Evolutionary conservation across 2,888 invertebrate genomes (phyloP).

Genomic region (Orthosia cruda): DNA sequence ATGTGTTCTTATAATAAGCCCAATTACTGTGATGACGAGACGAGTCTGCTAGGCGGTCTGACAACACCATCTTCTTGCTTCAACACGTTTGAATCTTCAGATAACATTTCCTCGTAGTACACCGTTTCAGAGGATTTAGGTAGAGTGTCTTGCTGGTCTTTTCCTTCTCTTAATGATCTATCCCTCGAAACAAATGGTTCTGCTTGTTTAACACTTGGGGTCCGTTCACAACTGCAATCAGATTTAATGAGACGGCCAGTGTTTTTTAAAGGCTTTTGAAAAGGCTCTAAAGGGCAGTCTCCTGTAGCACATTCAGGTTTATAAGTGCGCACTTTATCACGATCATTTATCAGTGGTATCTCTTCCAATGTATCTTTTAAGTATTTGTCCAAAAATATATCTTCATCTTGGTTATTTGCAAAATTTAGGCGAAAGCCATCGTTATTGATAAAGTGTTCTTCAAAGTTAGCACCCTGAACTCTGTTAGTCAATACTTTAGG

Average conservation of each 20-base stretch:
- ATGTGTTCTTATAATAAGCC: background rate
- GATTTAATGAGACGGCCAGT: constrained; percentile 27
- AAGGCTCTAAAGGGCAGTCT: constrained; percentile 59
- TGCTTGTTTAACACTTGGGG: constrained; percentile 23
- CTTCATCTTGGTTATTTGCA: constrained; percentile 54
- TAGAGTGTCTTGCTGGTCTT: constrained; percentile 12
- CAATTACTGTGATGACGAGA: constrained; percentile 31
- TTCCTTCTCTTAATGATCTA: constrained; percentile 45
- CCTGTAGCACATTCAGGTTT: constrained; percentile 58
- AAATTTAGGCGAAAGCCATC: constrained; percentile 20
- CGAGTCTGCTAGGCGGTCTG: constrained; percentile 39
- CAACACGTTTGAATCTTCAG: constrained; percentile 29
- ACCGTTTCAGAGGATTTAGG: constrained; percentile 47
- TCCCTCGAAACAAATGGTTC: constrained; percentile 46
- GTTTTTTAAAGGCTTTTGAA: constrained; percentile 9
- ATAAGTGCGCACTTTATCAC: constrained; percentile 42
- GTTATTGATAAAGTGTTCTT: constrained; percentile 33
- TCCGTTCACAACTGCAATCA: constrained; percentile 65
- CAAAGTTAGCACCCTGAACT: constrained; percentile 28
- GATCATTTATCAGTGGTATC: constrained; percentile 5
- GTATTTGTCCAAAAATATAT: constrained; percentile 61
- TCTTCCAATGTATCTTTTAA: constrained; percentile 62
- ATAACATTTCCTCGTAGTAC: constrained; percentile 59
- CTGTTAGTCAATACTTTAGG: constrained; percentile 24
- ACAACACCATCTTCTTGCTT: constrained; percentile 43